Evolutionary conservation across 1,140 invertebrate species (phyloP).

Genomic region (Heterodera carotae): DNA sequence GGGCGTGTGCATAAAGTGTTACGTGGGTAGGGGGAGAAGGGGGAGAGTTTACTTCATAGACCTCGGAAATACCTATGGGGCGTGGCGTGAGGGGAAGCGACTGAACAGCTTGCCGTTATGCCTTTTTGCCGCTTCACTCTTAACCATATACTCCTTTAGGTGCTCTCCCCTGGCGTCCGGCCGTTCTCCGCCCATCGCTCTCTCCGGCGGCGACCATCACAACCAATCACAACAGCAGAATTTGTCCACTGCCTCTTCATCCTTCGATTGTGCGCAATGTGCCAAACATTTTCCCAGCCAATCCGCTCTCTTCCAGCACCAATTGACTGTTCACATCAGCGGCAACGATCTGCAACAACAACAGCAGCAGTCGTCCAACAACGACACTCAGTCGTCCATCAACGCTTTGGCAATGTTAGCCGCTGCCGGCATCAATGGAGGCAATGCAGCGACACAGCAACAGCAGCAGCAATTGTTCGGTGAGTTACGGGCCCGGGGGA

Average conservation of each 20-base stretch:
- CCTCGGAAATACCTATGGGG: no score
- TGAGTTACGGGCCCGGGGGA: neutral
- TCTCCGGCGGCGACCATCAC: neutral
- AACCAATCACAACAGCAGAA: constrained; percentile 4
- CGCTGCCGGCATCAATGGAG: neutral
- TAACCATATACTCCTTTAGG: neutral
- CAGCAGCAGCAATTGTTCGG: constrained; percentile 30
- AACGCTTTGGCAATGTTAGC: constrained; percentile 16
- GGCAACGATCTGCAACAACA: constrained; percentile 8
- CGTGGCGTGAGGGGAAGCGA: no score
- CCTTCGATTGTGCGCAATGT: constrained; percentile 27
- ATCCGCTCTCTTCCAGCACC: constrained; percentile 32
- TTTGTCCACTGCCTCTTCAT: neutral
- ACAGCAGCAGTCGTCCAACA: constrained; percentile 6
- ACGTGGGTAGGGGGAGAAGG: no score
- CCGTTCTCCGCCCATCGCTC: neutral
- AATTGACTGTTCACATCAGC: constrained; percentile 30
- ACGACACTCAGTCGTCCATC: neutral
- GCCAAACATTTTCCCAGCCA: constrained; percentile 26
- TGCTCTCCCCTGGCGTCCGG: neutral
- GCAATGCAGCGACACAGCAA: constrained; percentile 16
- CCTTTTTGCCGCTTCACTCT: no score
- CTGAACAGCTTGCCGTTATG: no score
- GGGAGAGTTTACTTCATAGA: no score
- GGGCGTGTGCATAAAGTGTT: no score